Evolutionary conservation across 2,113 vertebrate species (phyloP).

Genomic region (Chloropsis hardwickii): DNA sequence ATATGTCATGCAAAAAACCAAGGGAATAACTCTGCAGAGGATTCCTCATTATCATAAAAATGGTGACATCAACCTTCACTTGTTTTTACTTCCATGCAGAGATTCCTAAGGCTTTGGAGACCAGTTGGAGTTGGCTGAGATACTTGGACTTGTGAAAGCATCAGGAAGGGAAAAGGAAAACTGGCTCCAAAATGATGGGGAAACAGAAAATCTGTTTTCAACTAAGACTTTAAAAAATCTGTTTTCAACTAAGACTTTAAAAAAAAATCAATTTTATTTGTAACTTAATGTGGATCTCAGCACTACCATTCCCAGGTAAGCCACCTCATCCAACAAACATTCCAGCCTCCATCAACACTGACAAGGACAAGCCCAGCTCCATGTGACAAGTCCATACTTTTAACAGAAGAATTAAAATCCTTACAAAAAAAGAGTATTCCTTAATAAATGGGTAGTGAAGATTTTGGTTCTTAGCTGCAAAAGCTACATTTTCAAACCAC

Average conservation of each 20-base stretch:
- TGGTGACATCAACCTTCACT: not conserved
- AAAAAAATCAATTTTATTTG: not conserved
- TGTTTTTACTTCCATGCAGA: not conserved
- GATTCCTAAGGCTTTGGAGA: not conserved
- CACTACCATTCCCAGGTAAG: not conserved
- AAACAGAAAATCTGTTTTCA: not conserved
- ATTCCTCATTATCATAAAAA: not conserved
- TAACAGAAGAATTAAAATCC: not conserved
- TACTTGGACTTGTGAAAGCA: not conserved
- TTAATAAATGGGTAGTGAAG: not conserved
- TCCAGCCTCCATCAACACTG: not conserved
- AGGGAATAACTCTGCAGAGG: not conserved
- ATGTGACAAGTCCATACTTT: not conserved
- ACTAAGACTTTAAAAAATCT: not conserved
- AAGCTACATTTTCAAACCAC: not conserved
- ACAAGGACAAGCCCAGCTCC: not conserved
- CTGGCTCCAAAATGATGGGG: not conserved
- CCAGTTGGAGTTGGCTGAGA: not conserved
- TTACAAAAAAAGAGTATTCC: not conserved
- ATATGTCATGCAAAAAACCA: accelerated
- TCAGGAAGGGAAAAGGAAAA: not conserved
- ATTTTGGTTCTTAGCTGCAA: not conserved
- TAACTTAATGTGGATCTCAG: not conserved
- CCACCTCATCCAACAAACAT: not conserved
- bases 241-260: not conserved